Evolutionary conservation across 2,797 vertebrate species (phyloP).

Genomic region (Mus spretus): DNA sequence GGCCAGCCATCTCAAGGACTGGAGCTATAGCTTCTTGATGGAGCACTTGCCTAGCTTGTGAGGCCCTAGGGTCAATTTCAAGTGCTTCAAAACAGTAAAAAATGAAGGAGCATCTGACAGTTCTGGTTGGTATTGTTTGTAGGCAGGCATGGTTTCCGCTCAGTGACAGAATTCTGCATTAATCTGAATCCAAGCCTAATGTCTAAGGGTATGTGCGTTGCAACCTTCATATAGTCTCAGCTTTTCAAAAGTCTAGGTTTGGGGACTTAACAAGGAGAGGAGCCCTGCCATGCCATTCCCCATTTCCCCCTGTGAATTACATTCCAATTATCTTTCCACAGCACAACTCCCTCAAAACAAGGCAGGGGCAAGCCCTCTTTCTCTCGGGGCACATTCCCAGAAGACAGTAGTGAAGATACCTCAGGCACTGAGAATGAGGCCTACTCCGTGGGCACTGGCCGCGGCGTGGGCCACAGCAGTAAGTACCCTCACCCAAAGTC

Average conservation of each 20-base stretch:
- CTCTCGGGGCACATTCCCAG: slow-evolving; percentile 96
- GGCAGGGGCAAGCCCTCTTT: slow-evolving; percentile 97
- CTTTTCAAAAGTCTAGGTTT: background rate
- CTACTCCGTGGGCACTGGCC: slow-evolving; percentile 96
- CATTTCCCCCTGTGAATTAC: background rate
- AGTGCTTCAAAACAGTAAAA: background rate
- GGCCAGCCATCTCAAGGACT: background rate
- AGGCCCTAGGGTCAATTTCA: background rate
- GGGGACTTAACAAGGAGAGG: accelerated
- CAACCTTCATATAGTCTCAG: slow-evolving; percentile 13
- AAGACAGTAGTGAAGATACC: slow-evolving; percentile 99
- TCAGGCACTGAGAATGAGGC: slow-evolving; percentile 99
- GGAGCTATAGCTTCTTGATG: background rate
- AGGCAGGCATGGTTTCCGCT: background rate
- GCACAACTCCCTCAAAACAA: slow-evolving; percentile 98
- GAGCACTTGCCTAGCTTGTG: background rate
- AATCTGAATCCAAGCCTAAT: background rate
- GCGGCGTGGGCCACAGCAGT: slow-evolving; percentile 94
- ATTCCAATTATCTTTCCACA: slow-evolving; percentile 82
- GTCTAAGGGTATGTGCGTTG: background rate
- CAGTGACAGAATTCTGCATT: background rate
- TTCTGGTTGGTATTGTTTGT: background rate
- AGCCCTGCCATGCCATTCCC: background rate
- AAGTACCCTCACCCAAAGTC: slow-evolving; percentile 80
- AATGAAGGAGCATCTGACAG: background rate